Evolutionary conservation across 2,888 invertebrate genomes (phyloP), one percentile per base, ranked within the genome.

Genomic region (Drymonia ruficornis): DNA sequence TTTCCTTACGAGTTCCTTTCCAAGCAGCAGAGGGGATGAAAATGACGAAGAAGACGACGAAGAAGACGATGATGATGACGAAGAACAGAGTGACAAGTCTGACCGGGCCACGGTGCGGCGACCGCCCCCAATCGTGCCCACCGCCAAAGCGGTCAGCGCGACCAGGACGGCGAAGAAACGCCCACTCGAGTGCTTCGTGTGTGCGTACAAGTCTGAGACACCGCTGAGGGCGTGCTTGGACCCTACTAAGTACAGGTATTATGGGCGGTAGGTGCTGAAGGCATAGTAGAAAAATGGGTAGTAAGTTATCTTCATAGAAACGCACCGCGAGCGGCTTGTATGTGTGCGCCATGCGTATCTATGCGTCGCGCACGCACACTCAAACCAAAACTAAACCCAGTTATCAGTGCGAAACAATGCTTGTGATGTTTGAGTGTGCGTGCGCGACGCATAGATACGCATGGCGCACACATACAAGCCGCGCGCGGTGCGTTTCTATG

Each of bases 141-240:
- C 80, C 0, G 61, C 70, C 0, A 77, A 75, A 46, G 23, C 68
- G 1, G 12, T 72, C 0, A 58, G 75, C 5, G 65, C 74, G 6
- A 81, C 84, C 0, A 72, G 86, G 36, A 85, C 86, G 0, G 58
- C 72, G 1, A 86, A 83, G 51, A 82, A 74, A 55, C 72, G 83
- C 2, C 87, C 89, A 0, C 62, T 91, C 7, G 91, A 91, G 67
- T 92, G 91, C 67, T 92, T 84, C 55, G 85, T 88, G 1, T 92
- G 91, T 51, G 84, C 86, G 2, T 91, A 81, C 61, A 91, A 89
- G 59, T 67, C 81, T 0, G 90, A 89, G 34, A 80, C 82, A 1
- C 83, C 83, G 6, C 55, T 87, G 0, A 78, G 80, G 59, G 81
- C 88, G 0, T 92, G 91, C 51, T 61, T 92, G 60, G 91, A 92